phyloP scores from a whole-genome alignment of 1,140 invertebrate genomes.

The Vollenhovia emeryi region DNA sequence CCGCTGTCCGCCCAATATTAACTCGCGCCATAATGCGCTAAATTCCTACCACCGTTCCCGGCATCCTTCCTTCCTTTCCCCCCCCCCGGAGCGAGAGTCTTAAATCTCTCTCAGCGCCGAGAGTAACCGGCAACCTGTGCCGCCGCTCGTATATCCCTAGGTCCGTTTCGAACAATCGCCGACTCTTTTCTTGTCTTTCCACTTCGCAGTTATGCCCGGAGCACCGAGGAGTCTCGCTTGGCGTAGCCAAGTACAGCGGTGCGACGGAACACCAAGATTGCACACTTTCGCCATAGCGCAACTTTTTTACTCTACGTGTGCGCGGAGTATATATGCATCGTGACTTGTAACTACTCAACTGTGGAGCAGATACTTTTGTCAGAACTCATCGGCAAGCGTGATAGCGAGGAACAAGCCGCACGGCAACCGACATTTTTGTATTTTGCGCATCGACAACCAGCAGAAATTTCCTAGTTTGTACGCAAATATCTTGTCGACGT shows the following conservation, averaged over 20 bases:
- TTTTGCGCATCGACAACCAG: neutral
- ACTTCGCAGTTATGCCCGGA: slow-evolving; percentile 59
- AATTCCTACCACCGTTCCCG: slow-evolving; percentile 74
- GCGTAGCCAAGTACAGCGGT: neutral
- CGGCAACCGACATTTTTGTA: neutral
- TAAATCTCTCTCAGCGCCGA: slow-evolving; percentile 73
- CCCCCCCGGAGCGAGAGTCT: slow-evolving; percentile 56
- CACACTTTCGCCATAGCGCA: slow-evolving; percentile 39
- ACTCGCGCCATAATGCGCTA: slow-evolving; percentile 79
- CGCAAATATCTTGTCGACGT: neutral
- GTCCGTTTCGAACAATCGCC: slow-evolving; percentile 73
- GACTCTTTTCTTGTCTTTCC: slow-evolving; percentile 55
- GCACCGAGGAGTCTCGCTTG: slow-evolving; percentile 54
- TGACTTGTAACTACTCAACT: neutral
- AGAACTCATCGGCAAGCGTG: neutral
- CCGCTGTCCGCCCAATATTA: slow-evolving; percentile 80
- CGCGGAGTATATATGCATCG: neutral
- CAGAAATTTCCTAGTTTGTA: neutral
- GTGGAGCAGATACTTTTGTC: slow-evolving; percentile 32
- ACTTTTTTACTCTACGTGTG: slow-evolving; percentile 18
- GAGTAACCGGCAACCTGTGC: slow-evolving; percentile 76
- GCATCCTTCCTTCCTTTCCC: slow-evolving; percentile 61
- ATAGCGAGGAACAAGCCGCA: slow-evolving; percentile 2
- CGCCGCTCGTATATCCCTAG: slow-evolving; percentile 70
- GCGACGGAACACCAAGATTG: slow-evolving; percentile 50